Evolutionary conservation across 2,797 vertebrate genomes (phyloP), one percentile per base, ranked within the genome.

Genomic region (Anolis apletophallus): DNA sequence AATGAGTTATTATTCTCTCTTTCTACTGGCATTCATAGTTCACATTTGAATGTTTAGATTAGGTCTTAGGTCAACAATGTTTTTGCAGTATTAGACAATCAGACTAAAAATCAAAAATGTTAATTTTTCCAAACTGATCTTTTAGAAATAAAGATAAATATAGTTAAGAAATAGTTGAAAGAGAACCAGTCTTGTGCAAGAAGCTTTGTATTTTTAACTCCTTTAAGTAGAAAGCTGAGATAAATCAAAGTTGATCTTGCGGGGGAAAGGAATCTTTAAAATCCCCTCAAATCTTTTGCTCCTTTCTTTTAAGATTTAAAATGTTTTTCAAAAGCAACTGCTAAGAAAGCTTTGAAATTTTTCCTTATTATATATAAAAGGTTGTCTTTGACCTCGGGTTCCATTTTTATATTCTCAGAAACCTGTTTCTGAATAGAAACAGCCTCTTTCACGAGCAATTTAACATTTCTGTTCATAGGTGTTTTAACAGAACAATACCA

Each of bases 281-380:
- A 71, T 7, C 59, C 29, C 9, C 80, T 89, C 52, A 29, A 73
- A 80, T 82, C 61, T 78, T 85, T 85, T 52, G 23, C 85, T 83
- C 10, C 11, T 52, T 2, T n/a, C 67, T 21, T 76, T 88, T 23
- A 78, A 64, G 17, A 11, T n/a, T 0, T 32, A 87, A 50, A 26
- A 67, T 0, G 57, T 14, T 46, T 52, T 85, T 32, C 52, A 74
- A 69, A 50, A 57, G 6, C 1, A 23, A 0, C 8, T 73, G 32
- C 57, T 6, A 50, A 55, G 21, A 11, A 32, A 81, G 40, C n/a
- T 73, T n/a, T 73, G 46, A 84, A 83, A 32, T 0, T 72, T 52
- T 64, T 16, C 36, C 64, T 77, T 1, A 1, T 75, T 61, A 29
- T 0, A 81, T 19, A 14, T 8, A 81, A 81, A 83, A 85, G 54